These are phyloP conservation scores for Anticlea derivata DNA, from an alignment of 2,888 invertebrate species.

Conservation along the genomic window DNA sequence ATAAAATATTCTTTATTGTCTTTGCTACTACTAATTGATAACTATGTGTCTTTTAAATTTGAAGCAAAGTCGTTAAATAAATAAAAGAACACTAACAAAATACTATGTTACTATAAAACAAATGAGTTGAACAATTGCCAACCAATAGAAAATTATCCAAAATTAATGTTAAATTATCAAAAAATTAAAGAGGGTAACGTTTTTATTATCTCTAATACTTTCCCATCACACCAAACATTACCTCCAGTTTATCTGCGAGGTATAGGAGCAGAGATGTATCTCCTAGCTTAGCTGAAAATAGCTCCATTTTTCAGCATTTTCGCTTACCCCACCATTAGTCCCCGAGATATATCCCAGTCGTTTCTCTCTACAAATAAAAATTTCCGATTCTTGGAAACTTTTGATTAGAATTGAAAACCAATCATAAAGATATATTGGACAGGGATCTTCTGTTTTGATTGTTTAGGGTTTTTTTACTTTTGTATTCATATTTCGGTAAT, in stretches of 20 bases:
- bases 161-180: no score
- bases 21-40: no score
- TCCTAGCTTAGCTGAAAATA: slow-evolving; percentile 38
- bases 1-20: no score
- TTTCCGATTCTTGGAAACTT: slow-evolving; percentile 42
- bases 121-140: no score
- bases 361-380: slow-evolving; percentile 45
- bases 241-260: not conserved
- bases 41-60: no score
- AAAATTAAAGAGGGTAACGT: no score
- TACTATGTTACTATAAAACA: no score
- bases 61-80: no score
- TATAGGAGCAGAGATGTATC: slow-evolving; percentile 15
- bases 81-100: no score
- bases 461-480: slow-evolving; percentile 34
- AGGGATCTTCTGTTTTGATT: slow-evolving; percentile 38
- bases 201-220: not conserved
- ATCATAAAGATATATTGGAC: slow-evolving; percentile 44
- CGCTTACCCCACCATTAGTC: slow-evolving; percentile 45
- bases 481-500: not conserved
- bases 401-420: slow-evolving; percentile 48
- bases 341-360: slow-evolving; percentile 38
- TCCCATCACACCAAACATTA: slow-evolving; percentile 2
- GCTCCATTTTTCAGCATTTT: slow-evolving; percentile 48
- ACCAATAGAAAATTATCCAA: no score